phyloP scores from a whole-genome alignment of 2,888 invertebrate species.

The Coelopa pilipes region DNA sequence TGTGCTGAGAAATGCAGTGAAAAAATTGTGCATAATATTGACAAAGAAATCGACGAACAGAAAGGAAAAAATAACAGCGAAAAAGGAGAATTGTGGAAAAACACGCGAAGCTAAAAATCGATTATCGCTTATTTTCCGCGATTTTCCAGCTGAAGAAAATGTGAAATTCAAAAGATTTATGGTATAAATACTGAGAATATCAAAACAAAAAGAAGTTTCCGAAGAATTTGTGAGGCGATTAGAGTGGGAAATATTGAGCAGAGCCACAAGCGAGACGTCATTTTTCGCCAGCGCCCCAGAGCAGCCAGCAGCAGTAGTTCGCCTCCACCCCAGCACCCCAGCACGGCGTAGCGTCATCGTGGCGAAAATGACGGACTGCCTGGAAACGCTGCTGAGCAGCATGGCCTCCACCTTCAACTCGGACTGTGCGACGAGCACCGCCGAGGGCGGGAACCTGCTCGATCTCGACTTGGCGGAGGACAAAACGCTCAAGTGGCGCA shows the following conservation, averaged over 20 bases:
- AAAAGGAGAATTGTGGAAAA: conserved; percentile 20
- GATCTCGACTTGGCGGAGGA: conserved; percentile 63
- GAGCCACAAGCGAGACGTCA: conserved; percentile 11
- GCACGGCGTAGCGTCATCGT: neutral
- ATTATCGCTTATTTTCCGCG: conserved; percentile 19
- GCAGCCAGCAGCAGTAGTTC: conserved; percentile 14
- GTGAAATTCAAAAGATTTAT: neutral
- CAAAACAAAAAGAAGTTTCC: neutral
- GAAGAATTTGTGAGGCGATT: neutral
- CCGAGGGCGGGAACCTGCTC: conserved; percentile 55
- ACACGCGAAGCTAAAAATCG: conserved; percentile 21
- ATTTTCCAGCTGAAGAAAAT: no score
- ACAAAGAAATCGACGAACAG: neutral
- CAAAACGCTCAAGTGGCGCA: conserved; percentile 66
- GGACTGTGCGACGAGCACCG: conserved; percentile 58
- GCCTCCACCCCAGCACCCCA: neutral
- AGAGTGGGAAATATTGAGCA: neutral
- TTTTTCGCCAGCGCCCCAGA: conserved; percentile 17
- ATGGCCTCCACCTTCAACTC: conserved; percentile 64
- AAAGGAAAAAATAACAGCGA: neutral
- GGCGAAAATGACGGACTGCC: conserved; percentile 58
- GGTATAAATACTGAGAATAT: conserved; percentile 5
- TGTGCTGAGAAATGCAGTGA: neutral
- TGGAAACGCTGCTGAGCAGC: conserved; percentile 61
- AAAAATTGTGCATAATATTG: neutral